phyloP scores from a whole-genome alignment of 2,888 invertebrate genomes.

The Pinctada fucata region DNA sequence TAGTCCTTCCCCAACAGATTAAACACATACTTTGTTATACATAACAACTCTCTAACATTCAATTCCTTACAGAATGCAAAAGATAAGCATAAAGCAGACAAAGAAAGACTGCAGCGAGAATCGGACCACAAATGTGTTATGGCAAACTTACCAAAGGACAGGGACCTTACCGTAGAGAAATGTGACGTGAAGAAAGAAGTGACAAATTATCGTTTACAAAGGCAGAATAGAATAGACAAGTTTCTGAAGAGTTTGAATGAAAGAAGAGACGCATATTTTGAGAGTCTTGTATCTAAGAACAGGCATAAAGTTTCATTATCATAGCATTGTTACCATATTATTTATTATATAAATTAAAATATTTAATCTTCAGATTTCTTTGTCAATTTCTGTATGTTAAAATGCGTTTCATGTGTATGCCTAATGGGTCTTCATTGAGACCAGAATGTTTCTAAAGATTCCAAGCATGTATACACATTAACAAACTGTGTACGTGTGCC shows the following conservation, averaged over 20 bases:
- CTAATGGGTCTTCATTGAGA: no score
- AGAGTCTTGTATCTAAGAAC: conserved; percentile 24
- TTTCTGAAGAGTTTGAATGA: conserved; percentile 57
- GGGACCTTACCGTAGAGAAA: conserved; percentile 6
- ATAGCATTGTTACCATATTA: no score
- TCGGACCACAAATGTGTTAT: conserved; percentile 62
- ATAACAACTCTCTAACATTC: no score
- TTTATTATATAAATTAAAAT: no score
- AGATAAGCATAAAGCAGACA: conserved; percentile 52
- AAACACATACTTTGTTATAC: no score
- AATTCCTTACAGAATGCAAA: conserved; percentile 57
- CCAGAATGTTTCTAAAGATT: no score
- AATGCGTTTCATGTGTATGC: no score
- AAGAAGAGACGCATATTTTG: conserved; percentile 53
- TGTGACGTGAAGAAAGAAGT: conserved; percentile 46
- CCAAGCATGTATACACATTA: no score
- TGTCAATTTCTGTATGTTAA: no score
- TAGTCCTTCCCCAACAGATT: no score
- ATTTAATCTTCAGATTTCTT: no score
- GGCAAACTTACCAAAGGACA: conserved; percentile 36
- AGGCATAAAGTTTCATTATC: not conserved
- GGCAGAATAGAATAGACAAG: conserved; percentile 55
- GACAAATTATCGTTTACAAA: conserved; percentile 49
- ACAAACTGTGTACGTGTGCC: no score
- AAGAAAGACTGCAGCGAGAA: conserved; percentile 55